phyloP scores from a whole-genome alignment of 2,888 invertebrate genomes.

The Beris chalybata region DNA sequence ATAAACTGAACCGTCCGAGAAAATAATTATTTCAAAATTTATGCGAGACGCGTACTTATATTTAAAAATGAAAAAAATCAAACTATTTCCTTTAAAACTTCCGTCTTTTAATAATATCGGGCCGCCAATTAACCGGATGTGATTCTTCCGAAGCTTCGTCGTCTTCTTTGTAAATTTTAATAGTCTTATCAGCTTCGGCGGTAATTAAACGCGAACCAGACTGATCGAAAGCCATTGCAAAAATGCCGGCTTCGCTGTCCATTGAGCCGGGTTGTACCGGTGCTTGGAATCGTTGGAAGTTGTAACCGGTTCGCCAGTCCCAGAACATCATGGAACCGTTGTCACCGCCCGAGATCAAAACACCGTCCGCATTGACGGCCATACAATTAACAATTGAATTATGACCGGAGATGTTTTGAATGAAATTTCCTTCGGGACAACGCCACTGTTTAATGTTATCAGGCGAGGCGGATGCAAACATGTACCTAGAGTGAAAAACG shows the following conservation, averaged over 20 bases:
- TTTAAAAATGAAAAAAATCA: no score
- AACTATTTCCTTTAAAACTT: slow-evolving; percentile 67
- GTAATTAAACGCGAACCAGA: slow-evolving; percentile 95
- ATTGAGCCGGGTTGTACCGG: slow-evolving; percentile 98
- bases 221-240: slow-evolving; percentile 92
- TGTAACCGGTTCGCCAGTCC: slow-evolving; percentile 99
- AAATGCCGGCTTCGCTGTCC: slow-evolving; percentile 98
- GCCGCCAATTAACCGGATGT: slow-evolving; percentile 97
- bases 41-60: not conserved
- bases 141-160: slow-evolving; percentile 93
- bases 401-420: slow-evolving; percentile 95
- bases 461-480: slow-evolving; percentile 97
- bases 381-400: slow-evolving; percentile 97
- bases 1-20: no score
- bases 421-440: slow-evolving; percentile 95
- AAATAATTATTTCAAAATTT: no score
- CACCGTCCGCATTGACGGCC: slow-evolving; percentile 92
- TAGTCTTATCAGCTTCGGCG: slow-evolving; percentile 98
- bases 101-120: slow-evolving; percentile 90
- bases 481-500: slow-evolving; percentile 58
- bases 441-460: slow-evolving; percentile 99
- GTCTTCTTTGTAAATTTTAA: slow-evolving; percentile 98
- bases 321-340: slow-evolving; percentile 97
- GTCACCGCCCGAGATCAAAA: slow-evolving; percentile 96
- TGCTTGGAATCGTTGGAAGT: slow-evolving; percentile 91